A percentile compares a stretch with the other conserved stretches of the same genome.
Conservation (phyloP, 2,888 invertebrate genomes). For the Trissolcus brochymenae region DNA sequence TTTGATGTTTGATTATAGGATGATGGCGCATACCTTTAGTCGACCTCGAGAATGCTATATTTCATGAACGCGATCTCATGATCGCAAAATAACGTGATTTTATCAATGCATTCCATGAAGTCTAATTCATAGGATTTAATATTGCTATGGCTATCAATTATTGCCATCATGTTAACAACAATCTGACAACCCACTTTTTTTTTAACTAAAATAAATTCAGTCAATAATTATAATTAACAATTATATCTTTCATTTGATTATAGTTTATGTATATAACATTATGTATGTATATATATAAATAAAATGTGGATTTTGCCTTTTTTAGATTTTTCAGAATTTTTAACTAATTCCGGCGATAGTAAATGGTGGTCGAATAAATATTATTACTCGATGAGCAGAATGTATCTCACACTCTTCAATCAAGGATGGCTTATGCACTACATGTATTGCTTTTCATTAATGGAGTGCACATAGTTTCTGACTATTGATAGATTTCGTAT, state of each 20-base stretch:
- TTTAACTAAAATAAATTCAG: too few relatives aligned
- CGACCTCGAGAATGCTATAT: conserved; percentile 48
- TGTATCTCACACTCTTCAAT: conserved; percentile 29
- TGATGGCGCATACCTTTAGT: conserved; percentile 31
- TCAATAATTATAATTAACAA: too few relatives aligned
- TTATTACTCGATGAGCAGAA: conserved; percentile 31
- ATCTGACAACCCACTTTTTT: background rate
- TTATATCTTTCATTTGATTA: too few relatives aligned
- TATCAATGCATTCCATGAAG: conserved; percentile 38
- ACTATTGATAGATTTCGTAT: conserved; percentile 57
- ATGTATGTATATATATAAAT: too few relatives aligned
- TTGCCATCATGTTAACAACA: background rate
- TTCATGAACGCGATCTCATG: conserved; percentile 48
- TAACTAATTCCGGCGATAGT: background rate
- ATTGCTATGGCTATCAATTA: too few relatives aligned
- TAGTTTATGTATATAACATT: too few relatives aligned
- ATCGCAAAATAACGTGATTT: conserved; percentile 45
- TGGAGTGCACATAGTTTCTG: conserved; percentile 44
- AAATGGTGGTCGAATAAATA: conserved; percentile 44
- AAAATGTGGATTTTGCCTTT: too few relatives aligned
- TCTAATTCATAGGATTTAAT: background rate
- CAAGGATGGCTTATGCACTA: conserved; percentile 54
- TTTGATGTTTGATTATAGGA: conserved; percentile 51
- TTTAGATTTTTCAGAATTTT: too few relatives aligned
- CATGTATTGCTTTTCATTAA: conserved; percentile 38